Evolutionary conservation across 2,888 invertebrate species (phyloP).

Genomic region (Odontocolon sp.): DNA sequence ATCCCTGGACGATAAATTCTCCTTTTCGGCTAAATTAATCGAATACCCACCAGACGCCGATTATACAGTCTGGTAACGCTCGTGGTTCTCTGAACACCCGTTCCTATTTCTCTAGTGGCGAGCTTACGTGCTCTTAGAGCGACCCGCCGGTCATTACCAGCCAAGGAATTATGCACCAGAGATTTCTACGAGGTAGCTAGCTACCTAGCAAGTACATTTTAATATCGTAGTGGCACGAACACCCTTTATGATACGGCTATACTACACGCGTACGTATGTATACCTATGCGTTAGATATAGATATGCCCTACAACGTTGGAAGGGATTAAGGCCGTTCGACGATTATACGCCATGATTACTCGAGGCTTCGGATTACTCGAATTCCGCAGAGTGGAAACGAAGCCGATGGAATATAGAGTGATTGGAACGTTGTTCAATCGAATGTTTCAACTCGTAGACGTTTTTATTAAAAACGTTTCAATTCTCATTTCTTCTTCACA

Average conservation of each 20-base stretch:
- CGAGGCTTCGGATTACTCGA: constrained; percentile 30
- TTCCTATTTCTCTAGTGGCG: constrained; percentile 39
- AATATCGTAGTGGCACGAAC: constrained; percentile 62
- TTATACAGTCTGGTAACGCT: constrained; percentile 54
- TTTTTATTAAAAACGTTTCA: no score
- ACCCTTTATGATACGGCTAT: constrained; percentile 35
- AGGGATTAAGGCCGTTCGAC: constrained; percentile 36
- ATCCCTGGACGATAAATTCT: constrained; percentile 48
- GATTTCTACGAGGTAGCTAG: constrained; percentile 52
- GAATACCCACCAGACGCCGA: constrained; percentile 63
- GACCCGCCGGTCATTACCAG: constrained; percentile 60
- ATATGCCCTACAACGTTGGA: constrained; percentile 14
- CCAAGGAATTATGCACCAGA: constrained; percentile 64
- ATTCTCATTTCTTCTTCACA: background rate
- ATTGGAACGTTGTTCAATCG: no score
- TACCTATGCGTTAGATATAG: background rate
- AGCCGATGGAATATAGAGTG: constrained; percentile 17
- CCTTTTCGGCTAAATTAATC: constrained; percentile 61
- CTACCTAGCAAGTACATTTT: constrained; percentile 57
- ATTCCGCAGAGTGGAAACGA: constrained; percentile 23
- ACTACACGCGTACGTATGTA: constrained; percentile 18
- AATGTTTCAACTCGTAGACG: no score
- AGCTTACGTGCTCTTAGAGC: constrained; percentile 48
- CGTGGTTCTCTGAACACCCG: constrained; percentile 6
- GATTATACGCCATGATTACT: constrained; percentile 32